These are phyloP conservation scores for Vollenhovia emeryi DNA, from an alignment of 1,140 invertebrate genomes.

Conservation along the genomic window DNA sequence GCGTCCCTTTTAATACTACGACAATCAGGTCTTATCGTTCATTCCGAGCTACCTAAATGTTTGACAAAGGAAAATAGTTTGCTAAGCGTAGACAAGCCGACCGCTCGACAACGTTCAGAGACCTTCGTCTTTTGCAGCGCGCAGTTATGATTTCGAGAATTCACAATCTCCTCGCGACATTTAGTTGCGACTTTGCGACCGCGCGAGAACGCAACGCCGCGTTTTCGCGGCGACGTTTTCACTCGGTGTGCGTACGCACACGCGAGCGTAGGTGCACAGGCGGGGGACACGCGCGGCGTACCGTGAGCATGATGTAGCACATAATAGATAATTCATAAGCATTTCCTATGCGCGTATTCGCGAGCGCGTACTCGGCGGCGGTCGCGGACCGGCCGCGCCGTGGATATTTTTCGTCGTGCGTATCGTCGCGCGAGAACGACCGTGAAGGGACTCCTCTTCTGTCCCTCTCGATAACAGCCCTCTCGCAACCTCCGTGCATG, in stretches of 20 bases:
- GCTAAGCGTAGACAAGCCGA: not conserved
- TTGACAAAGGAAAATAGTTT: not conserved
- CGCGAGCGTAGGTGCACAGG: not conserved
- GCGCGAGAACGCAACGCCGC: not conserved
- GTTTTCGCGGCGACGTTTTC: not conserved
- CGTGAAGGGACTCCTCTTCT: conserved; percentile 5
- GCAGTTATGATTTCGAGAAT: conserved; percentile 16
- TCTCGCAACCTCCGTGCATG: conserved; percentile 19
- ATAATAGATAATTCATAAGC: conserved; percentile 70
- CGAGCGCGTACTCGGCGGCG: not conserved
- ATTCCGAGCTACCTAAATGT: not conserved
- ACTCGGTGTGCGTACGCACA: not conserved
- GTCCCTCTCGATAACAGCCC: conserved; percentile 33
- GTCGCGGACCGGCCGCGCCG: conserved; percentile 28
- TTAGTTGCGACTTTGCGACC: conserved; percentile 54
- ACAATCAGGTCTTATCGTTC: no score
- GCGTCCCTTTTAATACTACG: no score
- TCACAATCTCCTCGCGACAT: not conserved
- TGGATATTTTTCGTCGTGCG: conserved; percentile 39
- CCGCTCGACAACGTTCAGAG: not conserved
- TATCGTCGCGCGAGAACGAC: not conserved
- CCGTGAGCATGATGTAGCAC: conserved; percentile 50
- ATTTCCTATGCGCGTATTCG: conserved; percentile 37
- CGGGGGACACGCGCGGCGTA: conserved; percentile 4
- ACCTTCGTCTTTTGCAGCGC: not conserved